Conservation (phyloP, 2,888 invertebrate species). For the Lasioglossum lativentre region DNA sequence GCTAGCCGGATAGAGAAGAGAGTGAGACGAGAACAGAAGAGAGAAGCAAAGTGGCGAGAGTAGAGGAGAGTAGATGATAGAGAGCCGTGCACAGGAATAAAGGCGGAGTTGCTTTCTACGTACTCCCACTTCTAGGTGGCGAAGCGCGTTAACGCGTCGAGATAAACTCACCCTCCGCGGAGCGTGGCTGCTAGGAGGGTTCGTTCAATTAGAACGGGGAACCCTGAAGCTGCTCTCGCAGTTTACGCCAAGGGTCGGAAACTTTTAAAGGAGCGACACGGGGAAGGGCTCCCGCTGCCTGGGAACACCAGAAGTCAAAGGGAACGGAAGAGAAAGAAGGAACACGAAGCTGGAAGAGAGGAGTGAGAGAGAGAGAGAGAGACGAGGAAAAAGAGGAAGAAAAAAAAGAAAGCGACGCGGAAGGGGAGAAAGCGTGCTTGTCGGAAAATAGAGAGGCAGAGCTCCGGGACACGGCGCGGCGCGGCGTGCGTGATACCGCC, state of each 20-base stretch:
- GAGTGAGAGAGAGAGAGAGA: background rate
- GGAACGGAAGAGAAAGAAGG: slow-evolving; percentile 1
- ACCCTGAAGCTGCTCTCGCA: slow-evolving; percentile 55
- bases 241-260: slow-evolving; percentile 65
- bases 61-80: background rate
- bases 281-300: slow-evolving; percentile 26
- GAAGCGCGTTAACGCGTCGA: slow-evolving; percentile 72
- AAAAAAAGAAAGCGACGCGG: background rate
- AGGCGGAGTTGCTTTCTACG: slow-evolving; percentile 72
- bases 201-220: slow-evolving; percentile 73
- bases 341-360: background rate
- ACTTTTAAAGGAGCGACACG: slow-evolving; percentile 48
- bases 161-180: slow-evolving; percentile 73
- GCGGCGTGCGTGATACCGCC: slow-evolving; percentile 54
- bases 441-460: slow-evolving; percentile 43
- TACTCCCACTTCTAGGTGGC: slow-evolving; percentile 71
- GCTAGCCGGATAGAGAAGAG: background rate
- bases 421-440: slow-evolving; percentile 26
- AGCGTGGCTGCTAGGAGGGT: slow-evolving; percentile 54
- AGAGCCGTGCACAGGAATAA: slow-evolving; percentile 47
- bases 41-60: background rate
- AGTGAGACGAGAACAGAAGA: background rate
- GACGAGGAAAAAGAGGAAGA: background rate
- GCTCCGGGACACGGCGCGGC: slow-evolving; percentile 28
- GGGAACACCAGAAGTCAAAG: slow-evolving; percentile 56